Base-by-base conservation (phyloP, 1,140 invertebrate species). In the Asobara japonica region DNA sequence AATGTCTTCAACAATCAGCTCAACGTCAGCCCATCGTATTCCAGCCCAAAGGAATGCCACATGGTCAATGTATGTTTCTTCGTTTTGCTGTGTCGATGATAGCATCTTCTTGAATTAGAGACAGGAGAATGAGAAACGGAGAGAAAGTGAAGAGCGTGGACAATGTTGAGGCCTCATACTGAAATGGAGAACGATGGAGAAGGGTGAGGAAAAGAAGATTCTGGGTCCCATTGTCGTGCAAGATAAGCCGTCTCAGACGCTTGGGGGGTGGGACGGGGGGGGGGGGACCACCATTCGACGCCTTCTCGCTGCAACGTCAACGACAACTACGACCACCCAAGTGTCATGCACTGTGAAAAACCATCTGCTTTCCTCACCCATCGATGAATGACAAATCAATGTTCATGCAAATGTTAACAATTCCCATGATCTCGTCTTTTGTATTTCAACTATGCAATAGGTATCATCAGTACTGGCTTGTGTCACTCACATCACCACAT, bases 291-390 rank as follows among this genome's bases (percentile, higher is more conserved):
- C n/a, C 69, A 64, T 76, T 62, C 74, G 69, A 73, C 74, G 74
- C 76, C 76, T 72, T 72, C 60, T 72, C 72, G 64, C 69, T 64
- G 66, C 62, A 72, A 69, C 74, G 69, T 77, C 73, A 78, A 76
- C 78, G 77, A 79, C 78, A 77, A 71, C 78, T 73, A n/a, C 70
- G 77, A 75, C 74, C 74, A 75, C 74, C 74, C 74, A 78, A 72
- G 75, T 65, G 74, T 16, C 41, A 74, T 65, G 41, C 66, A 70
- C 71, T 73, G 41, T 27, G 66, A 38, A 62, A 51, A 30, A 33
- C 13, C 41, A 31, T 33, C 16, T 45, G 27, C 20, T 45, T 51
- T 36, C 48, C 4, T 31, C 29, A 22, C 30, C 31, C 70, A 75
- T 75, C 74, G 74, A 69, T 75, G 74, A 75, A 75, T 75, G 74